phyloP scores from a whole-genome alignment of 2,888 invertebrate genomes.

The Callyntrura sp. region DNA sequence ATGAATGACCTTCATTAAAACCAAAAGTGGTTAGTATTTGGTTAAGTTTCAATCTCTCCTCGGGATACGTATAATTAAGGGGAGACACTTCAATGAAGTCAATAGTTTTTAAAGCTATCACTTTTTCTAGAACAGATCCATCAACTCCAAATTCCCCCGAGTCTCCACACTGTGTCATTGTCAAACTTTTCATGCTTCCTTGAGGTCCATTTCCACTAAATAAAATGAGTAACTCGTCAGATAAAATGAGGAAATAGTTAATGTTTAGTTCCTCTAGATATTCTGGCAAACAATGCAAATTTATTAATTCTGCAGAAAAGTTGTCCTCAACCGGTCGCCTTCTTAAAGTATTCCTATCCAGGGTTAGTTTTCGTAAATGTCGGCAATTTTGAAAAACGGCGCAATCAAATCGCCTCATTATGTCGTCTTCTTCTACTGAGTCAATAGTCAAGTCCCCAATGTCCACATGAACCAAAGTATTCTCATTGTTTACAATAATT shows the following conservation, averaged over 20 bases:
- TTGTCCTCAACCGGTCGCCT: constrained; percentile 62
- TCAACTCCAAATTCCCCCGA: constrained; percentile 78
- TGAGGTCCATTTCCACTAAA: constrained; percentile 55
- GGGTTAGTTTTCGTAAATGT: constrained; percentile 76
- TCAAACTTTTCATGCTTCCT: constrained; percentile 68
- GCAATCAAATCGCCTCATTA: constrained; percentile 73
- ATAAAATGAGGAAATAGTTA: constrained; percentile 81
- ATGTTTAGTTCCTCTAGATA: constrained; percentile 78
- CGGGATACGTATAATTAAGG: constrained; percentile 76
- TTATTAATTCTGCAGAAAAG: constrained; percentile 77
- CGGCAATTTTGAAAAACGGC: constrained; percentile 73
- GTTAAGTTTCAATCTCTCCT: constrained; percentile 79
- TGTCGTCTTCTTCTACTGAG: constrained; percentile 75
- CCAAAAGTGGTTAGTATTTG: constrained; percentile 81
- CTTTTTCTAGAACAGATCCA: constrained; percentile 80
- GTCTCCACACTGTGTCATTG: constrained; percentile 80
- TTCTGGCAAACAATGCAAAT: constrained; percentile 79
- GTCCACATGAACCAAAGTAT: constrained; percentile 75
- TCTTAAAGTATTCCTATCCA: constrained; percentile 79
- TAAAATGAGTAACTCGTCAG: constrained; percentile 79
- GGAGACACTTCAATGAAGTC: constrained; percentile 81
- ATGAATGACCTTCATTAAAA: constrained; percentile 77
- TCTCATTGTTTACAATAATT: constrained; percentile 71
- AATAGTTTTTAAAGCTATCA: constrained; percentile 74
- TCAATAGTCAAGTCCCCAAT: constrained; percentile 81